Base-by-base conservation (phyloP, 2,888 invertebrate genomes). In the Epiblema foenella region DNA sequence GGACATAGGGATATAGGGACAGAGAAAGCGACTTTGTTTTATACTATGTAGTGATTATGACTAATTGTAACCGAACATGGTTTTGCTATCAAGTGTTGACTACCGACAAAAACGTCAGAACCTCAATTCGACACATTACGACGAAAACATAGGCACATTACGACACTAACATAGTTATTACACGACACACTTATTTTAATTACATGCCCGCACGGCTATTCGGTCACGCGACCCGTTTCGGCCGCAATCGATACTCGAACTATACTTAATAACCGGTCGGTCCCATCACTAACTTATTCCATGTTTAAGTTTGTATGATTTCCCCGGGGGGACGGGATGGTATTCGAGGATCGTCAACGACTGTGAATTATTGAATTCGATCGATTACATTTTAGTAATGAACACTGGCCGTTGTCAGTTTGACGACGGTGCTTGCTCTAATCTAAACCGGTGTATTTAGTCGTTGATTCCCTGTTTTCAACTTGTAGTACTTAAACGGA, bases 281-380 rank as follows among this genome's bases (percentile, higher is more conserved):
- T 77, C 79, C 81, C 82, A 75, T 81, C 82, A 82, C 83, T 81
- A 78, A 79, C 77, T 81, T 79, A 81, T 86, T 86, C 84, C 80
- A 75, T 85, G 86, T 89, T 89, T 88, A 89, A 90, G 88, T 90
- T 90, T 86, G 84, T 81, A 86, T 90, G 87, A 91, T 91, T 90
- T 91, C 91, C 90, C 89, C 72, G 29, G 90, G 89, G 91, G 88
- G 79, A 78, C 0, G 77, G 74, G 82, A 80, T 81, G 84, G 82
- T 87, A 83, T 89, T 89, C 88, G 88, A 84, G 81, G 88, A 88
- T 87, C 83, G 80, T 81, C 82, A 82, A 79, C 76, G 79, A 80
- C 82, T 78, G 78, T 89, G 85, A 88, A 89, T 90, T 89, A 90
- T 89, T 89, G 59, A 87, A 89, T 66, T 69, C 68, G 72, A 72